A percentile compares a stretch with the other conserved stretches of the same genome.
Conservation (phyloP, 2,888 invertebrate species). For the Periphyllus acericola region DNA sequence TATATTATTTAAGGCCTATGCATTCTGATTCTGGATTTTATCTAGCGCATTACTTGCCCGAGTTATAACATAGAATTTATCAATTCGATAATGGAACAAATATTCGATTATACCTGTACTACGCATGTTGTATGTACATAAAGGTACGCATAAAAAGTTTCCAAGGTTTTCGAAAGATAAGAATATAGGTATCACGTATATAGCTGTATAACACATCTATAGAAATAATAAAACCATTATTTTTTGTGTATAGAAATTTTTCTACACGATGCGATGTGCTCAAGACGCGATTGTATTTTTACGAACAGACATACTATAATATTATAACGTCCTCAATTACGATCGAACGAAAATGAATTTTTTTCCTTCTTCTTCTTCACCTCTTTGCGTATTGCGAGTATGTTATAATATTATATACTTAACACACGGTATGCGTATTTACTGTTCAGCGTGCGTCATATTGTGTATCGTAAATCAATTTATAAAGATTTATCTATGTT, state of each 20-base stretch:
- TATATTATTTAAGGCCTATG: too few species aligned
- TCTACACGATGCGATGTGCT: neutral
- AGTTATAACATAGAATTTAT: too few species aligned
- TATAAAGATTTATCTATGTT: neutral
- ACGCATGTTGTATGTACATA: too few species aligned
- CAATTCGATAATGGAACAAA: too few species aligned
- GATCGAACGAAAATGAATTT: neutral
- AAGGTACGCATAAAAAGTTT: neutral
- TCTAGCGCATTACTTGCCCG: too few species aligned
- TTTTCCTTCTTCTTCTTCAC: neutral
- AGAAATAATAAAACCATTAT: neutral
- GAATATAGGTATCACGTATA: slow-evolving; percentile 8
- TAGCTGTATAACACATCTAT: neutral
- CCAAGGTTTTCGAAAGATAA: slow-evolving; percentile 25
- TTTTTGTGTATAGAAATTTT: neutral
- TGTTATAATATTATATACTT: neutral
- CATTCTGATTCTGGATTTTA: too few species aligned
- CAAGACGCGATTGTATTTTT: neutral
- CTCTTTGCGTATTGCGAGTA: neutral
- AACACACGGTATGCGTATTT: too few species aligned
- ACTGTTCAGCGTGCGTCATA: neutral
- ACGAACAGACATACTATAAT: neutral
- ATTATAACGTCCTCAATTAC: too few species aligned
- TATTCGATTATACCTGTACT: too few species aligned
- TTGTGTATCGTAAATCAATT: neutral